Conservation (phyloP, 1,140 invertebrate genomes). For the Zelostemma sp. region DNA sequence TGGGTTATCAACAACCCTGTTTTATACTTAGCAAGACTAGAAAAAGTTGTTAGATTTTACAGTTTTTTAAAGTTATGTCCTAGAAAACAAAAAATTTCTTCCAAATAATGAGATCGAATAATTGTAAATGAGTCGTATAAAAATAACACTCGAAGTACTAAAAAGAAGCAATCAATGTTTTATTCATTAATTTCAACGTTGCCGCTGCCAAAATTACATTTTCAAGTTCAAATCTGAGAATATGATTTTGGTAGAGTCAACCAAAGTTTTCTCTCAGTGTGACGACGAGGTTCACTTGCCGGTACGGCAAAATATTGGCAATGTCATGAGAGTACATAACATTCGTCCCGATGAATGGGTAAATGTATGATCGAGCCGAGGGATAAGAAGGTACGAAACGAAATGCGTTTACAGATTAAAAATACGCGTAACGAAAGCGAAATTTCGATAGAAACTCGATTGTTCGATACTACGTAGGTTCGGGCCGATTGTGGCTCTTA, state of each 20-base stretch:
- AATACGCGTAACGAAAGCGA: conserved; percentile 45
- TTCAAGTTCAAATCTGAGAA: not conserved
- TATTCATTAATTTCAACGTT: not conserved
- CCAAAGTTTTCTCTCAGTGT: not conserved
- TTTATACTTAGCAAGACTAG: too few species aligned
- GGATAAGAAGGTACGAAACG: conserved; percentile 9
- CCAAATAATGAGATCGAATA: too few species aligned
- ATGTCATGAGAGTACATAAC: not conserved
- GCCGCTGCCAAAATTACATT: not conserved
- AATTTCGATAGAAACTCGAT: conserved; percentile 62
- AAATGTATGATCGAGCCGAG: not conserved
- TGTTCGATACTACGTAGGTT: conserved; percentile 62
- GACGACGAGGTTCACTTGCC: conserved; percentile 5
- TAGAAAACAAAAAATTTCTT: too few species aligned
- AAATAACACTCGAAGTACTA: too few species aligned
- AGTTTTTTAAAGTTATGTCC: too few species aligned
- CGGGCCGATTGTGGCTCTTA: conserved; percentile 54
- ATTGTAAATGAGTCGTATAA: too few species aligned
- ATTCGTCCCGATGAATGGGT: conserved; percentile 1
- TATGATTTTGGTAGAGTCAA: too few species aligned
- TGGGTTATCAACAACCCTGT: too few species aligned
- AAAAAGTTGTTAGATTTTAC: too few species aligned
- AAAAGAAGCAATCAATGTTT: not conserved
- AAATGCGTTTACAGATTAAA: conserved; percentile 39
- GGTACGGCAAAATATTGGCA: not conserved